phyloP scores from a whole-genome alignment of 2,113 vertebrate genomes.

The Lepidothrix coronata region DNA sequence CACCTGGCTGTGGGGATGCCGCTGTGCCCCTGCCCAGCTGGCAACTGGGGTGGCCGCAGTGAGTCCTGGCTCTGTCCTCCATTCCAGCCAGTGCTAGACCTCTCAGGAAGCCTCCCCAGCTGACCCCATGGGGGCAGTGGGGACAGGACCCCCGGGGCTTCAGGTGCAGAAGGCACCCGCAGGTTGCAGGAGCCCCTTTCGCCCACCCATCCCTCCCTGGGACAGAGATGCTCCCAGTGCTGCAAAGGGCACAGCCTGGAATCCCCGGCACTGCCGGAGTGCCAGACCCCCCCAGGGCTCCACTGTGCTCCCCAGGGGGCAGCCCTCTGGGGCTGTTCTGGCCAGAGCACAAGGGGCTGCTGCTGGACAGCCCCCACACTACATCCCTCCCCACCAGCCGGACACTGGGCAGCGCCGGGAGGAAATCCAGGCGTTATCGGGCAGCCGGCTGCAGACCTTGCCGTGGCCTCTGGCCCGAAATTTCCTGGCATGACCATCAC shows the following conservation, averaged over 20 bases:
- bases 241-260: rapidly evolving
- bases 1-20: neutral
- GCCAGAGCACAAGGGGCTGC: rapidly evolving
- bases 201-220: neutral
- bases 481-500: conserved; percentile 32
- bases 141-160: neutral
- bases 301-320: neutral
- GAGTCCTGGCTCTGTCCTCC: neutral
- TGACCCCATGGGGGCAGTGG: neutral
- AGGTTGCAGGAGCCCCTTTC: neutral
- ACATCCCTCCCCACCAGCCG: neutral
- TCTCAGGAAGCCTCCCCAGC: neutral
- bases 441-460: neutral
- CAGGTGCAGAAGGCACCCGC: conserved; percentile 36
- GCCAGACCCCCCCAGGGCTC: rapidly evolving
- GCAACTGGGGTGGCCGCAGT: rapidly evolving
- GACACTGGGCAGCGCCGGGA: neutral
- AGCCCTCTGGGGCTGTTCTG: neutral
- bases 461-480: neutral
- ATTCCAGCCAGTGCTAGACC: rapidly evolving
- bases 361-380: neutral
- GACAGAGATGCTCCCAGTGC: neutral
- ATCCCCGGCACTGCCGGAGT: neutral
- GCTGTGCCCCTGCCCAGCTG: rapidly evolving
- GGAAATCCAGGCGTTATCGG: neutral